phyloP scores from a whole-genome alignment of 2,797 vertebrate genomes.

The Sebastes hopkinsi region DNA sequence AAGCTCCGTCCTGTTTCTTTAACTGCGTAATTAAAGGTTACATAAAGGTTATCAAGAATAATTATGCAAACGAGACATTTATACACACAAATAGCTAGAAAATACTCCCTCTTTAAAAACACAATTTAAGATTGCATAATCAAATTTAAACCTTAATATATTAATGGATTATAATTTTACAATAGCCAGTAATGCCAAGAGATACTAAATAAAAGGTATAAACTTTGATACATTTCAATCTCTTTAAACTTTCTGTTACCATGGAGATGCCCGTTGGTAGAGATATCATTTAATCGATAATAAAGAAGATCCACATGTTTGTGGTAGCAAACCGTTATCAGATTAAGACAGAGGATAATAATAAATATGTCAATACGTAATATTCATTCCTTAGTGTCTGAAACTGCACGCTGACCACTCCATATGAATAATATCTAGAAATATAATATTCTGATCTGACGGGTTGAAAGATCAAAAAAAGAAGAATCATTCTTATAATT shows the following conservation, averaged over 20 bases:
- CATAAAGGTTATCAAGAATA: slow-evolving; percentile 1
- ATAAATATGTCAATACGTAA: not conserved
- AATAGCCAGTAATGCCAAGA: not conserved
- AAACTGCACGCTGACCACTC: not conserved
- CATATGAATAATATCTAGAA: not conserved
- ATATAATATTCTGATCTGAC: not conserved
- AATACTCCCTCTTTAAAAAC: not conserved
- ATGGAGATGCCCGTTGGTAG: not conserved
- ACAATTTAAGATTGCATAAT: not conserved
- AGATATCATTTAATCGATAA: not conserved
- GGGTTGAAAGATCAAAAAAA: not conserved
- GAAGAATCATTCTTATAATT: not conserved
- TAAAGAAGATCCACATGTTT: not conserved
- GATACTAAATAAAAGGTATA: not conserved
- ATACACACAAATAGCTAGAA: not conserved
- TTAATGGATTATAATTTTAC: not conserved
- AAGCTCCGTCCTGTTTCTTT: not conserved
- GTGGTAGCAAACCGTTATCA: no score
- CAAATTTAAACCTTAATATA: not conserved
- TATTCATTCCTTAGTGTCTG: not conserved
- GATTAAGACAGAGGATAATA: no score
- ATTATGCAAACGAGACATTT: slow-evolving; percentile 3
- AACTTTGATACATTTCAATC: no score
- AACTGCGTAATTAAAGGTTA: not conserved
- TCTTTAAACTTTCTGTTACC: no score